phyloP scores from a whole-genome alignment of 2,113 vertebrate genomes.

The Tapirus terrestris region DNA sequence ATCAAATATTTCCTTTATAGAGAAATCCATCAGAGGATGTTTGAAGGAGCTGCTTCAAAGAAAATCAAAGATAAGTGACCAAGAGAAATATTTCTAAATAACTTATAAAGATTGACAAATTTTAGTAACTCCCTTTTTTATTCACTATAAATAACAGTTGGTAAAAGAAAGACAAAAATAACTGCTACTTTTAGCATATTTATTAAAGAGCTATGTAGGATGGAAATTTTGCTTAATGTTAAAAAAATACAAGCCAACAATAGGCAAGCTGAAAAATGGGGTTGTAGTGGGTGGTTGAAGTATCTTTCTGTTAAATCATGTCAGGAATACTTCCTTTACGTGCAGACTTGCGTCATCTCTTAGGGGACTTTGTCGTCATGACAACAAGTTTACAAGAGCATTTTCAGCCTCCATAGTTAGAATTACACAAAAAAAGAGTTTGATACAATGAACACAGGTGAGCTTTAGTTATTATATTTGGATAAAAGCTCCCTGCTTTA shows the following conservation, averaged over 20 bases:
- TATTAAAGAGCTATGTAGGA: slow-evolving; percentile 61
- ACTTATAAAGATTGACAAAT: not conserved
- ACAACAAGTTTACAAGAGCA: slow-evolving; percentile 83
- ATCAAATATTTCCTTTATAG: not conserved
- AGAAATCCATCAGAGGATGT: not conserved
- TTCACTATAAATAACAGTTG: not conserved
- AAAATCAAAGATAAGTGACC: not conserved
- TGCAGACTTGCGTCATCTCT: slow-evolving; percentile 82
- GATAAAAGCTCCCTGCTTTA: slow-evolving; percentile 46
- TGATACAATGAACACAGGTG: slow-evolving; percentile 75
- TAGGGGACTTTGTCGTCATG: slow-evolving; percentile 87
- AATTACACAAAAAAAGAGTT: slow-evolving; percentile 66
- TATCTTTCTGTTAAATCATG: slow-evolving; percentile 73
- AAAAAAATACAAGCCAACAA: slow-evolving; percentile 67
- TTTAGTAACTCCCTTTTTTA: not conserved
- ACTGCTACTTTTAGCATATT: slow-evolving; percentile 28
- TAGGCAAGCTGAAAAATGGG: slow-evolving; percentile 74
- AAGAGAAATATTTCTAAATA: slow-evolving; percentile 19
- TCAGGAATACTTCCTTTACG: slow-evolving; percentile 81
- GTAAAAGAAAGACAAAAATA: slow-evolving; percentile 29
- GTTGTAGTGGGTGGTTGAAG: slow-evolving; percentile 69
- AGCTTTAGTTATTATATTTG: slow-evolving; percentile 71
- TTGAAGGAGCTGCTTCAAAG: slow-evolving; percentile 14
- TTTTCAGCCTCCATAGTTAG: slow-evolving; percentile 79
- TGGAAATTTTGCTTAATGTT: slow-evolving; percentile 47